Base-by-base conservation (phyloP, 2,797 vertebrate species). In the Amblyopsis hoosieri region DNA sequence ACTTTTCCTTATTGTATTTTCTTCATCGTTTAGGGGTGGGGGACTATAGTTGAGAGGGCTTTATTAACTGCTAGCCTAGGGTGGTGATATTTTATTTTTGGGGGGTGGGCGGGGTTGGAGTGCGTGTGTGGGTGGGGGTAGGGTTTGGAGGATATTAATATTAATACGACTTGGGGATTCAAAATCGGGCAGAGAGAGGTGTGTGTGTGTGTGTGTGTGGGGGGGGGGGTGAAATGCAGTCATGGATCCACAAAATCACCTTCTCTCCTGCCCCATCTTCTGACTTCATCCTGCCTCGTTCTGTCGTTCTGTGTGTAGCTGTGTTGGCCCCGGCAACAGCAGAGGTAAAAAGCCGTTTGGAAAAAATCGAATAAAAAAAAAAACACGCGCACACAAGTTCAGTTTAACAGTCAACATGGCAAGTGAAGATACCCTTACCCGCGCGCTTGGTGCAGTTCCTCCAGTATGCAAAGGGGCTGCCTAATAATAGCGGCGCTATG, bases 41-140 rank as follows among this genome's bases (percentile, higher is more conserved):
- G 76, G 78, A 86, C 84, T 85, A 79, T 83, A 46, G 76, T 82
- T 69, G 63, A 88, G 76, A 90, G 82, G 86, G 85, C 89, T 92
- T 92, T 90, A 92, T 93, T 92, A 91, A 91, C 87, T 86, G 78
- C 80, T 89, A 84, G 90, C 89, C 90, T 85, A 85, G 74, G 89
- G 91, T 90, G 87, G 79, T 86, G 81, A 77, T 83, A 71, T 82
- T 76, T 85, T 63, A 4, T 48, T 74, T 37, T 45, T 66, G 53
- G 49, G 56, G n/a, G 65, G 62, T 72, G 59, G 70, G 67, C 64
- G 67, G 60, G 72, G 63, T 49, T 59, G 75, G 73, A 64, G 46
- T 7, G 53, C 42, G 19, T 17, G 42, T n/a, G 29, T 23, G 9
- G 54, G 12, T 37, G 54, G 48, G 46, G 67, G 55, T 4, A 17